phyloP scores from a whole-genome alignment of 2,797 vertebrate species.

The Valencia hispanica region DNA sequence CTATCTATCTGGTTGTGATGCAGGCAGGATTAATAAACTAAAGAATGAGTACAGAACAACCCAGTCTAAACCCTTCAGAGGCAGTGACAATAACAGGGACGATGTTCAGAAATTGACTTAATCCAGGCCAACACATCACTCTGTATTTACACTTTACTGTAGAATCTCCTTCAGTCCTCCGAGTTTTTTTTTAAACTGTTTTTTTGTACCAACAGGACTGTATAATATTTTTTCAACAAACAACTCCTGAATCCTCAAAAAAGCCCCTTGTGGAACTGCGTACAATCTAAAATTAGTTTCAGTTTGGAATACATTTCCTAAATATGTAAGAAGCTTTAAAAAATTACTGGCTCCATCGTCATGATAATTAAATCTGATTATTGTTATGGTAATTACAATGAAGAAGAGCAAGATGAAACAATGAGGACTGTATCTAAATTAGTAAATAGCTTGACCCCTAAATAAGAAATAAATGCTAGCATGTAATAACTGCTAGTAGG shows the following conservation, averaged over 20 bases:
- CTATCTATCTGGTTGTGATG: too few species aligned
- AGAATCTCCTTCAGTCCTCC: conserved; percentile 15
- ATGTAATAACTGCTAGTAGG: not conserved
- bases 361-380: not conserved
- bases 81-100: conserved; percentile 21
- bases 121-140: conserved; percentile 17
- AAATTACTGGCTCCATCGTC: not conserved
- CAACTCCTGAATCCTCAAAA: not conserved
- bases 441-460: not conserved
- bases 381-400: not conserved
- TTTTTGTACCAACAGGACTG: not conserved
- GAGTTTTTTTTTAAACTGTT: not conserved
- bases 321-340: not conserved
- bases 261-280: not conserved
- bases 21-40: conserved; percentile 23
- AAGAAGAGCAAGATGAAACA: not conserved
- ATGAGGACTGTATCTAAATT: not conserved
- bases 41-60: conserved; percentile 6
- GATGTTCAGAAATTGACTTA: conserved; percentile 20
- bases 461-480: not conserved
- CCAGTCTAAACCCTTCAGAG: conserved; percentile 16
- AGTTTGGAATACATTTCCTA: not conserved
- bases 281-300: not conserved
- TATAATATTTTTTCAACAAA: conserved; percentile 1
- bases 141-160: conserved; percentile 13